Percentiles rank a stretch among this genome's conserved stretches.
These are phyloP conservation scores for Mastigias papua DNA, from an alignment of 30 jellyfish, hydroid and myxozoan genomes.

Conservation along the genomic window DNA sequence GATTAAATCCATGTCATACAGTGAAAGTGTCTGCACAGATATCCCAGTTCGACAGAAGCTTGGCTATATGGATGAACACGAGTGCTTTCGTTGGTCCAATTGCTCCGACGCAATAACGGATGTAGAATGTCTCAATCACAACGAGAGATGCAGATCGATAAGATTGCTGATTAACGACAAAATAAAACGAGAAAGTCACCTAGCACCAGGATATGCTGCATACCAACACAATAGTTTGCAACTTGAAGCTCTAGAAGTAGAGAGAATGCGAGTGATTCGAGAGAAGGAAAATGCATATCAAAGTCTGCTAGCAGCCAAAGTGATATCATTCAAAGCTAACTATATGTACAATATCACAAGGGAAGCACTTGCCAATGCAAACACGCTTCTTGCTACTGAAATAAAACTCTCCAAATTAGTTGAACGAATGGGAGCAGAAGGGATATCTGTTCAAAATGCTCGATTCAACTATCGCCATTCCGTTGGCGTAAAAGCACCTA, in stretches of 20 bases:
- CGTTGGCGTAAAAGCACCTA: constrained; percentile 36
- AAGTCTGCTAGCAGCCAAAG: constrained; percentile 19
- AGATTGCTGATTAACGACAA: constrained; percentile 17
- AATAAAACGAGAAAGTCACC: neutral
- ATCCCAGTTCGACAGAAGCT: constrained; percentile 13
- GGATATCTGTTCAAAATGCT: constrained; percentile 12
- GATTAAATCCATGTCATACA: constrained; percentile 2
- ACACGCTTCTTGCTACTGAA: constrained; percentile 28
- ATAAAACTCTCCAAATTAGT: constrained; percentile 6
- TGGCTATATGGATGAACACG: constrained; percentile 52
- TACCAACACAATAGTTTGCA: constrained; percentile 17
- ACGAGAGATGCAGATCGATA: constrained; percentile 24
- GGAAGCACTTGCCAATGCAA: constrained; percentile 42
- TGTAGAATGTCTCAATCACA: constrained; percentile 42
- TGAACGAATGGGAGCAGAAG: constrained; percentile 4
- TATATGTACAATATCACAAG: neutral
- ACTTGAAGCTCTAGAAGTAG: constrained; percentile 29
- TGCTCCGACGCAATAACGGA: constrained; percentile 44
- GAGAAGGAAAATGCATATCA: constrained; percentile 36
- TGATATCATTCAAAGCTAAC: constrained; percentile 16
- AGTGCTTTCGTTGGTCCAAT: constrained; percentile 48
- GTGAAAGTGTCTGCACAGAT: constrained; percentile 36
- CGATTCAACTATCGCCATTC: constrained; percentile 25
- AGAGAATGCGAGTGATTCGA: neutral
- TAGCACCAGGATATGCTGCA: constrained; percentile 31